Conservation (phyloP, 2,797 vertebrate species). For the Dallia pectoralis region DNA sequence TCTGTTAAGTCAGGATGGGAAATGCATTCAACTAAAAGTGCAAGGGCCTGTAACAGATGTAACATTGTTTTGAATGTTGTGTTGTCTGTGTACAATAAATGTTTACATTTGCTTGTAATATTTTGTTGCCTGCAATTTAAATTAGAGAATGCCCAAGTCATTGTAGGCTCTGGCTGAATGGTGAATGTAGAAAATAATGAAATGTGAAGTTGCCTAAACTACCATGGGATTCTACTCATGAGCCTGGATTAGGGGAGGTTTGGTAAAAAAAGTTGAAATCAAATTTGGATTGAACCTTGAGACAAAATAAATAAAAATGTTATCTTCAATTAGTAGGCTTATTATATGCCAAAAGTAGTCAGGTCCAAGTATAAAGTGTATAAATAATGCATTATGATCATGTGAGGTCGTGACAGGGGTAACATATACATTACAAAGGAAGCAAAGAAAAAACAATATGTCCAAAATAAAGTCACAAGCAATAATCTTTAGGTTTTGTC, state of each 20-base stretch:
- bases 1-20: too few relatives aligned
- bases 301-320: too few relatives aligned
- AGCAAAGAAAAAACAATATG: not conserved
- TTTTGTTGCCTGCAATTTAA: not conserved
- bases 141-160: too few relatives aligned
- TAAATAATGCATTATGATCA: not conserved
- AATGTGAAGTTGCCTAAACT: not conserved
- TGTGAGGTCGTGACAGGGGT: not conserved
- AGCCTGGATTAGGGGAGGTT: not conserved
- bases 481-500: not conserved
- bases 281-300: too few relatives aligned
- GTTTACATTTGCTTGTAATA: constrained; percentile 56
- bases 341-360: not conserved
- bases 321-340: not conserved
- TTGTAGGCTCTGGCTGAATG: not conserved
- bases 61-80: constrained; percentile 37
- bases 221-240: not conserved
- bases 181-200: not conserved
- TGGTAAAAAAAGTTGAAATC: too few relatives aligned
- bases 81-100: constrained; percentile 68
- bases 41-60: too few relatives aligned
- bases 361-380: too few relatives aligned
- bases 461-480: not conserved
- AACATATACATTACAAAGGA: not conserved
- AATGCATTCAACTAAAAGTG: too few relatives aligned